Evolutionary conservation across 2,797 vertebrate genomes (phyloP), one percentile per base, ranked within the genome.

Genomic region (Fundulus diaphanus): DNA sequence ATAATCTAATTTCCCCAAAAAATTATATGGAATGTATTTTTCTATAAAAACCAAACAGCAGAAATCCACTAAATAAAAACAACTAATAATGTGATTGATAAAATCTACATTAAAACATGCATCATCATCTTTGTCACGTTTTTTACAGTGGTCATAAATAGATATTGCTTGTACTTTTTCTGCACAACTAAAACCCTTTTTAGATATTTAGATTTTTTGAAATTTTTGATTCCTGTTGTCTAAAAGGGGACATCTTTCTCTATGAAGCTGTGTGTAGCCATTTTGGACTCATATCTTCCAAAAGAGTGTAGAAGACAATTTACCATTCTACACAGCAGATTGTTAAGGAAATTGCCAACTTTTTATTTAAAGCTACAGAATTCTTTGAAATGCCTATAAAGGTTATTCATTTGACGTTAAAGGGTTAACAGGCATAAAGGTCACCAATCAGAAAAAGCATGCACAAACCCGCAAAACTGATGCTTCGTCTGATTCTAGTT

Each of bases 371-470:
- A 35, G 59, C 7, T 11, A 7, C 20, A 51, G 18, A 22, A 20
- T 5, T 51, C 18, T 51, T 20, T 51, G 20, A 51, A 51, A 51
- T 22, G 7, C 16, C 46, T 48, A 15, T 18, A 51, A 51, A 51
- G 1, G 3, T 1, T 48, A 33, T 18, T 57, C 57, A 18, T 31
- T 20, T 61, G 31, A 29, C 7, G 56, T 33, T 57, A 11, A 2
- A 7, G 13, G 27, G 27, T 57, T 54, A 5, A 54, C 1, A 31
- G 1, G 5, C 40, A 2, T 31, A 77, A 80, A 82, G 67, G 73
- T 82, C 80, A 74, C 42, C n/a, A 40, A 82, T 74, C 74, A 42
- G 40, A 48, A 76, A 75, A 57, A 56, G 33, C 67, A 40, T 33
- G 69, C 29, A n/a, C 65, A 70, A 46, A 44, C 67, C 27, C 63